phyloP scores from a whole-genome alignment of 23 tunicate genomes.

The Corella eumyota region DNA sequence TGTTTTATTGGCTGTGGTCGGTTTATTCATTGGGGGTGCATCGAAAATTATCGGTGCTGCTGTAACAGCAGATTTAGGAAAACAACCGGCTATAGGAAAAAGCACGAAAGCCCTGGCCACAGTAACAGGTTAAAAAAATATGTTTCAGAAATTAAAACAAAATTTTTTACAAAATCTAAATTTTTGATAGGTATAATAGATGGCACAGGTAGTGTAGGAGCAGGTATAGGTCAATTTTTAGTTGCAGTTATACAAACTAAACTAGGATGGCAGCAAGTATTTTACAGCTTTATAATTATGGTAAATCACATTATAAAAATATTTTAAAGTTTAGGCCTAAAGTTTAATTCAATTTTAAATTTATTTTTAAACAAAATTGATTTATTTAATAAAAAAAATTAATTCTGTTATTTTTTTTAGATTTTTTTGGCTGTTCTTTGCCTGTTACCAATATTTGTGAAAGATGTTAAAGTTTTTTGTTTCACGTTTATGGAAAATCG shows the following conservation, averaged over 20 bases:
- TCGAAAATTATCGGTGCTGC: slow-evolving; percentile 36
- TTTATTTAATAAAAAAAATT: no score
- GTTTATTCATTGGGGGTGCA: slow-evolving; percentile 46
- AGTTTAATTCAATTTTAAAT: no score
- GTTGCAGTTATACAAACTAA: slow-evolving; percentile 31
- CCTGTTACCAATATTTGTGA: no score
- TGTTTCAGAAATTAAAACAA: no score
- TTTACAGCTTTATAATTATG: slow-evolving; percentile 41
- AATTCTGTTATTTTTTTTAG: no score
- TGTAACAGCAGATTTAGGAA: slow-evolving; percentile 46
- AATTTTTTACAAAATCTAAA: no score
- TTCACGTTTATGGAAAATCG: no score
- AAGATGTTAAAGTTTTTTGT: no score
- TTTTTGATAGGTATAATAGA: slow-evolving; percentile 41
- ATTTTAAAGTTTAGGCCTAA: no score
- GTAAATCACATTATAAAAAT: no score
- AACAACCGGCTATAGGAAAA: slow-evolving; percentile 38
- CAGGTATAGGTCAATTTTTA: slow-evolving; percentile 61
- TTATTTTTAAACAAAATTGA: no score
- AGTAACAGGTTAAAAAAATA: slow-evolving; percentile 31
- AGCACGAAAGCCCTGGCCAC: slow-evolving; percentile 38
- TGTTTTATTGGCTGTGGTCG: slow-evolving; percentile 22
- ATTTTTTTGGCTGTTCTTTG: no score
- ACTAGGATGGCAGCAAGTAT: slow-evolving; percentile 61
- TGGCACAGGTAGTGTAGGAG: slow-evolving; percentile 70